Evolutionary conservation across 2,113 vertebrate species (phyloP), one percentile per base, ranked within the genome.

Genomic region (Vimba vimba): DNA sequence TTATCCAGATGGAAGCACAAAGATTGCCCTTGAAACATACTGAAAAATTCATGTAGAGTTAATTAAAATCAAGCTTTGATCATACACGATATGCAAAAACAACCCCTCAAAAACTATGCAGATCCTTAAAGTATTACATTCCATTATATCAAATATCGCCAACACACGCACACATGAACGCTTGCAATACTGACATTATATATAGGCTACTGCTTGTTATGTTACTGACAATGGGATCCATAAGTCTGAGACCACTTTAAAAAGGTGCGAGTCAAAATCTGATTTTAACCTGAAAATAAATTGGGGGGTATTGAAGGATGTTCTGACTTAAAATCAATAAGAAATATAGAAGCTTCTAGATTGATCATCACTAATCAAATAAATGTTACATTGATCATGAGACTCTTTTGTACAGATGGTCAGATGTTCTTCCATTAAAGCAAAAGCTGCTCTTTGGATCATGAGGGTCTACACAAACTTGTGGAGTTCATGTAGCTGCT

Each of bases 1-100:
- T 88, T 86, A 87, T 73, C n/a, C 60, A 75, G 64, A 82, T 68
- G 25, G 57, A 83, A 86, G 69, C 77, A 86, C 76, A 84, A 84
- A 74, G 62, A 81, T 55, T 84, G 50, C 82, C 80, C 59, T 86
- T 82, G 83, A 88, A 87, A 84, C 83, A 76, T 88, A 84, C 79
- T 89, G 86, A 90, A 91, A 87, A 84, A 91, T 91, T 83, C 23
- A 91, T 91, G 86, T 55, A 6, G 50, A 82, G 78, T 78, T 88
- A 87, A 91, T 87, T 57, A 88, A 90, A 90, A 87, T 88, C 86
- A 80, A 87, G 85, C 86, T 85, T 90, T 91, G 87, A 88, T 89
- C 85, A 85, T 71, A 81, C 78, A 82, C 86, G 64, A 90, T 86
- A 88, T 57, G 85, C 82, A 81, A 68, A 66, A 79, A 79, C 86